A percentile compares a stretch with the other conserved stretches of the same genome.
phyloP scores from a whole-genome alignment of 35 echinoderm and acorn worm species.

The Chiridota heheva region DNA sequence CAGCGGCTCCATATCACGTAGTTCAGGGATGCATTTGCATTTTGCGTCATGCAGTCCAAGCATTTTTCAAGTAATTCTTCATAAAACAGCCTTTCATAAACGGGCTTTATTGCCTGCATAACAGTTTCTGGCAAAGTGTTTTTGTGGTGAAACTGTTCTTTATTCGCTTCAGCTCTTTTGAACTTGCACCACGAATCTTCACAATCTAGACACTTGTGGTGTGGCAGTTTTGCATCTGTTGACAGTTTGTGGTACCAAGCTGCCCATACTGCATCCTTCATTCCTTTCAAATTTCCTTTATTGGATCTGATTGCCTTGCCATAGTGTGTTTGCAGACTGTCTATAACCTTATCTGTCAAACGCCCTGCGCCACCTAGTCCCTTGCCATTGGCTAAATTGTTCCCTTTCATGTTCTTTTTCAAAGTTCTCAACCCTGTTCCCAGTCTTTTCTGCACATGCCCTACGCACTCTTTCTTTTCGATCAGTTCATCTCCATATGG shows the following conservation, averaged over 20 bases:
- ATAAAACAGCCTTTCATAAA: background rate
- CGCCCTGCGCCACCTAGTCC: conserved; percentile 7
- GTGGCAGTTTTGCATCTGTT: conserved; percentile 31
- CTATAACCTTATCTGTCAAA: conserved; percentile 32
- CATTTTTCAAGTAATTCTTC: conserved; percentile 25
- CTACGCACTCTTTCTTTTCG: conserved; percentile 39
- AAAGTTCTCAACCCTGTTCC: conserved; percentile 39
- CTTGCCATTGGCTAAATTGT: conserved; percentile 14
- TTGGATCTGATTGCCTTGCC: conserved; percentile 51
- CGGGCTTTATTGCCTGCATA: conserved; percentile 24
- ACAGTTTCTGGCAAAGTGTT: background rate
- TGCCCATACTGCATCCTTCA: conserved; percentile 26
- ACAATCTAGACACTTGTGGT: conserved; percentile 42
- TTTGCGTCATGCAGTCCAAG: conserved; percentile 17
- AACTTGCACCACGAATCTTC: conserved; percentile 46
- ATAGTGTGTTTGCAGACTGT: conserved; percentile 42
- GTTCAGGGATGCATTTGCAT: conserved; percentile 21
- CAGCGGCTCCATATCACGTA: conserved; percentile 31
- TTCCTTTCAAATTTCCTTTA: conserved; percentile 23
- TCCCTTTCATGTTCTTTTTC: background rate
- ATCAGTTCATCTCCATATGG: conserved; percentile 38
- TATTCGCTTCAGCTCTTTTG: too few relatives aligned
- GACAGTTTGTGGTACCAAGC: conserved; percentile 25
- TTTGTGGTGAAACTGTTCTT: background rate
- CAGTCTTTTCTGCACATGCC: conserved; percentile 49